phyloP scores from a whole-genome alignment of 53 echinoderm and acorn worm genomes.

The Astropecten irregularis region DNA sequence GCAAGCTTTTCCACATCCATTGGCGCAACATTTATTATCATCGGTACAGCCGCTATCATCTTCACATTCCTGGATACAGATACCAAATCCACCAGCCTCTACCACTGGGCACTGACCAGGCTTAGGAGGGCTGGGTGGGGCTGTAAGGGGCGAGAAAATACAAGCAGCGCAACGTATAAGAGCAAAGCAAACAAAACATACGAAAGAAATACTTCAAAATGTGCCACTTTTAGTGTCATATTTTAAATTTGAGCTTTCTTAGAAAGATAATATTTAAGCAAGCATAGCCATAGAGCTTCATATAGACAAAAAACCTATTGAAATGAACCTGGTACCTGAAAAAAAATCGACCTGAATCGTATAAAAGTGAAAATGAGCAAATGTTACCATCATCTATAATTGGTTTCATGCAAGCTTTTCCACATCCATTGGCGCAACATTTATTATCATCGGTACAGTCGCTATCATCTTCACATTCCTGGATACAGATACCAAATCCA shows the following conservation, averaged over 20 bases:
- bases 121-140: no score
- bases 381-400: no score
- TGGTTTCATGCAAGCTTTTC: slow-evolving; percentile 6
- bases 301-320: no score
- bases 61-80: slow-evolving; percentile 5
- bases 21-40: slow-evolving; percentile 33
- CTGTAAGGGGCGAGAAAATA: no score
- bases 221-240: no score
- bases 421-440: slow-evolving; percentile 54
- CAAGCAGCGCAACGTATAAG: no score
- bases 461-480: slow-evolving; percentile 21
- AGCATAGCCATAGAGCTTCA: no score
- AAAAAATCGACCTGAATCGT: background rate
- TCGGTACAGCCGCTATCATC: slow-evolving; percentile 9
- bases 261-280: no score
- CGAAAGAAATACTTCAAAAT: no score
- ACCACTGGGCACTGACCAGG: slow-evolving; percentile 11
- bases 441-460: slow-evolving; percentile 25
- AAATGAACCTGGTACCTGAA: background rate
- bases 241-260: no score
- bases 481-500: slow-evolving; percentile 14
- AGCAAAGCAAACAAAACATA: no score
- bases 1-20: slow-evolving; percentile 39
- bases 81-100: background rate
- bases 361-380: no score